Base-by-base conservation (phyloP, 2,797 vertebrate species). In the Poecilia gillii region DNA sequence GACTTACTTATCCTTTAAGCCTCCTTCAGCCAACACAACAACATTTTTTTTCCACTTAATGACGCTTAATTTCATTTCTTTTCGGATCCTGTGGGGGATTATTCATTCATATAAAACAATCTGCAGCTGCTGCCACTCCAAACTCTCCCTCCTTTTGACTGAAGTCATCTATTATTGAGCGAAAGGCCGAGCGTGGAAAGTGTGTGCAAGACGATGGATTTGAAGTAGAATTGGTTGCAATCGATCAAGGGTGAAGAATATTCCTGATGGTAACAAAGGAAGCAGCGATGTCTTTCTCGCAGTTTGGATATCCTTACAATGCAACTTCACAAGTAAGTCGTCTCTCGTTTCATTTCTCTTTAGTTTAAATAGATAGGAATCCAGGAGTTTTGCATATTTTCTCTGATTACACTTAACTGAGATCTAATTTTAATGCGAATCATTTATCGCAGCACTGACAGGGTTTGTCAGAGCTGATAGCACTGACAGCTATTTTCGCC, bases 271-370 rank as follows among this genome's bases (percentile, higher is more conserved):
- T 96, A 94, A 96, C 96, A 96, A 97, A 97, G 96, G 96, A 96
- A 96, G 96, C 95, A 92, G 96, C 95, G 87, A 99, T 99, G 98
- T 98, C 98, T 95, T 99, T 99, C 96, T 97, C 98, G 81, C 98
- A 98, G 94, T 99, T 99, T 93, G 98, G 98, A 96, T 99, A 99
- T 90, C 97, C 98, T 49, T 99, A 99, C 91, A 96, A 96, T 96
- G 94, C 97, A 93, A 95, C 97, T 94, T 97, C 98, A 87, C 98
- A 99, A 98, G 98, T 99, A 98, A 99, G 97, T 70, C 85, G 7
- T 72, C 84, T 47, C 45, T 41, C 43, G 81, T 84, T 91, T 83
- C 73, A 88, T 88, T 88, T 79, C 68, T 73, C 18, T 39, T 79
- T 77, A 83, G 74, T 81, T 80, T 64, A 72, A 36, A 71, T 57